Base-by-base conservation (phyloP, 2,113 vertebrate species). In the Alectura lathami region DNA sequence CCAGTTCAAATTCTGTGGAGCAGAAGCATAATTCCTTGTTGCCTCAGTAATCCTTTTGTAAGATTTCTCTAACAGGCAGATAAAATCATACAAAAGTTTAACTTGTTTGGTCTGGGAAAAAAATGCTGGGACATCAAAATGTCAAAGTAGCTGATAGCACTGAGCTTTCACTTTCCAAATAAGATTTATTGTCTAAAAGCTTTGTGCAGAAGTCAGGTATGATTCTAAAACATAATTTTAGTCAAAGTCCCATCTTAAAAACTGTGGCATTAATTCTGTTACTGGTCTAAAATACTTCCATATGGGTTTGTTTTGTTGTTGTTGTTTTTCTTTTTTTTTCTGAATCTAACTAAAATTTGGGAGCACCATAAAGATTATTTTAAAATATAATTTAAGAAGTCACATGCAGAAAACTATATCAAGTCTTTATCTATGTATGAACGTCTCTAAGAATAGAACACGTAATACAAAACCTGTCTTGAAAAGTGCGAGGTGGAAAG, bases 31-130 rank as follows among this genome's bases (percentile, higher is more conserved):
- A 47, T 67, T 83, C 26, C 60, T 77, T 47, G 67, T 27, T 88
- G 26, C 9, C 47, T 63, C 42, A 27, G 22, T 72, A 84, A 89
- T 84, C 27, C 47, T 88, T 89, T 80, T 48, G 8, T 64, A 88
- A 84, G 76, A 88, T 82, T 86, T 84, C 62, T 88, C 23, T 78
- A 59, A 50, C 27, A 42, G 73, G 53, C 42, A 82, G 80, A 75
- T 51, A 78, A 72, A 40, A 81, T 47, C 56, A 75, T 40, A 45
- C 4, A 5, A 63, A 86, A 66, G 6, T 91, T 75, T 87, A 60
- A 82, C 57, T 89, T 92, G n/a, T 83, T 93, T 75, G 38, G 56
- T 70, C 73, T 90, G 47, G 38, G n/a, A 5, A 36, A 87, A 82
- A 67, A 88, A 34, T 34, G 45, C 59, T 89, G 53, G 36, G 45